Conservation (phyloP, 2,888 invertebrate species). For the Parochlus steinenii region DNA sequence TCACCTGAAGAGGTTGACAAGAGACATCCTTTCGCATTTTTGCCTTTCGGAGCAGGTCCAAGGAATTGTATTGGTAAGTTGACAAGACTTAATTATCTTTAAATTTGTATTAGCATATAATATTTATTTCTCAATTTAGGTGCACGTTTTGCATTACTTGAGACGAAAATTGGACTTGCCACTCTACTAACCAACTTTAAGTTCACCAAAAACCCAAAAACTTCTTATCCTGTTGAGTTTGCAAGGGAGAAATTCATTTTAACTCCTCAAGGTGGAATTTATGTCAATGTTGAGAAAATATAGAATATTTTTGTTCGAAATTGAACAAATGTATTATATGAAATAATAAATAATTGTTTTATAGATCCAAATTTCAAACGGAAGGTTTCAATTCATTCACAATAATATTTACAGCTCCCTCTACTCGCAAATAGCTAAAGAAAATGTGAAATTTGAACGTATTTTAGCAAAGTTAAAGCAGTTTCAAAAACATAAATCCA, state of each 20-base stretch:
- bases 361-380: too few relatives aligned
- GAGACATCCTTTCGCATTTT: conserved; percentile 7
- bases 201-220: conserved; percentile 6
- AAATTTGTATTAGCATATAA: neutral
- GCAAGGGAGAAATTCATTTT: conserved; percentile 4
- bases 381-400: too few relatives aligned
- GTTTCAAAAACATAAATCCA: too few relatives aligned
- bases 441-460: too few relatives aligned
- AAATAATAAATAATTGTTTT: too few relatives aligned
- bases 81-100: too few relatives aligned
- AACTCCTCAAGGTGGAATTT: conserved; percentile 5
- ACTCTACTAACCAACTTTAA: conserved; percentile 5
- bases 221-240: conserved; percentile 6
- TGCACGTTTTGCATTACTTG: conserved; percentile 5
- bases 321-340: too few relatives aligned
- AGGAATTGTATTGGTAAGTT: conserved; percentile 5
- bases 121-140: neutral
- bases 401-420: too few relatives aligned
- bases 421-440: too few relatives aligned
- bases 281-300: conserved; percentile 6
- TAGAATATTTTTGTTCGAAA: conserved; percentile 3
- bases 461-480: too few relatives aligned
- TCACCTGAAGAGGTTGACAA: neutral
- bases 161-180: conserved; percentile 10
- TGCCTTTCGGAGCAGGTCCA: conserved; percentile 9